These are phyloP conservation scores for Rapana venosa DNA, from an alignment of 2,888 invertebrate species.

Conservation along the genomic window DNA sequence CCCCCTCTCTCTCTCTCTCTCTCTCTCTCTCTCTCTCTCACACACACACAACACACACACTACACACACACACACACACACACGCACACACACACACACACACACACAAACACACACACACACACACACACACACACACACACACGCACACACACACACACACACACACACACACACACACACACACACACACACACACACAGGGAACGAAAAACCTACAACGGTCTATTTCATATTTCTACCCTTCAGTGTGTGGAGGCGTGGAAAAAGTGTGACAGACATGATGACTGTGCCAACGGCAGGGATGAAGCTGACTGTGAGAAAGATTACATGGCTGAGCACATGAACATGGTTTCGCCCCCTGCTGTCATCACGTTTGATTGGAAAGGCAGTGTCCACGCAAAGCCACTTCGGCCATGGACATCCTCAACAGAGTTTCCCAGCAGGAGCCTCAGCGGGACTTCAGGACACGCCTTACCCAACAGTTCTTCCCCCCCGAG, in stretches of 20 bases:
- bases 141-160: not conserved
- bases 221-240: not conserved
- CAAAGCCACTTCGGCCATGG: not conserved
- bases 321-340: too few species aligned
- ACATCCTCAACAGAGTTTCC: not conserved
- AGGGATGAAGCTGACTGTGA: not conserved
- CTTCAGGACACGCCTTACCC: not conserved
- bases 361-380: not conserved
- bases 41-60: not conserved
- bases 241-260: not conserved
- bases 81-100: not conserved
- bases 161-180: not conserved
- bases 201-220: not conserved
- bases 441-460: not conserved
- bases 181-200: not conserved
- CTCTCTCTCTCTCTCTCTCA: too few species aligned
- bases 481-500: too few species aligned
- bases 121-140: conserved; percentile 18
- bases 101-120: not conserved
- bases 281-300: not conserved
- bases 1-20: too few species aligned
- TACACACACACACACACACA: not conserved
- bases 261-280: not conserved
- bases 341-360: not conserved
- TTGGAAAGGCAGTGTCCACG: not conserved